Conservation (phyloP, 2,113 vertebrate species). For the Setophaga coronata region DNA sequence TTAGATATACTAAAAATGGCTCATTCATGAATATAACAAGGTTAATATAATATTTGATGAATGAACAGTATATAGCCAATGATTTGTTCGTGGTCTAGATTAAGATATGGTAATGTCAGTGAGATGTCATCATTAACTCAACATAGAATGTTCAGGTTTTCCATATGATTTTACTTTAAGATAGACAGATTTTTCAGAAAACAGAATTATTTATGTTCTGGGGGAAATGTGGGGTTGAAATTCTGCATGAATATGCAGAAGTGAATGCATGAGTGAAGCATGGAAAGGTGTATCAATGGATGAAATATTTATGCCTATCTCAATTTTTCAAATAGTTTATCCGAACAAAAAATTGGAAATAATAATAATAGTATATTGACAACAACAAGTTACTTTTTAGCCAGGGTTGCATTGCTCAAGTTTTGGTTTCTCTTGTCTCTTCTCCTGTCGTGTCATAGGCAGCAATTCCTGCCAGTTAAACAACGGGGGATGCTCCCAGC, state of each 20-base stretch:
- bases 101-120: background rate
- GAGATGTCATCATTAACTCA: background rate
- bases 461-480: slow-evolving; percentile 92
- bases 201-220: background rate
- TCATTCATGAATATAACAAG: background rate
- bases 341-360: background rate
- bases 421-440: background rate
- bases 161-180: background rate
- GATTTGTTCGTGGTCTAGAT: fast-evolving
- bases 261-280: background rate
- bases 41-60: background rate
- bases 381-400: fast-evolving
- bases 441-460: slow-evolving; percentile 59
- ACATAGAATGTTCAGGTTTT: background rate
- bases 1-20: background rate
- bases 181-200: background rate
- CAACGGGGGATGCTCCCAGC: slow-evolving; percentile 96
- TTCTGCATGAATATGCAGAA: background rate
- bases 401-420: background rate
- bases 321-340: background rate
- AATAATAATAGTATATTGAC: background rate
- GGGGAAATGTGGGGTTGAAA: fast-evolving
- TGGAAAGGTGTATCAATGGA: background rate
- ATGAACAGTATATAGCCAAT: background rate
- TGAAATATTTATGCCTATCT: background rate